Base-by-base conservation (phyloP, 1,140 invertebrate species). In the Aleiodes sp. region DNA sequence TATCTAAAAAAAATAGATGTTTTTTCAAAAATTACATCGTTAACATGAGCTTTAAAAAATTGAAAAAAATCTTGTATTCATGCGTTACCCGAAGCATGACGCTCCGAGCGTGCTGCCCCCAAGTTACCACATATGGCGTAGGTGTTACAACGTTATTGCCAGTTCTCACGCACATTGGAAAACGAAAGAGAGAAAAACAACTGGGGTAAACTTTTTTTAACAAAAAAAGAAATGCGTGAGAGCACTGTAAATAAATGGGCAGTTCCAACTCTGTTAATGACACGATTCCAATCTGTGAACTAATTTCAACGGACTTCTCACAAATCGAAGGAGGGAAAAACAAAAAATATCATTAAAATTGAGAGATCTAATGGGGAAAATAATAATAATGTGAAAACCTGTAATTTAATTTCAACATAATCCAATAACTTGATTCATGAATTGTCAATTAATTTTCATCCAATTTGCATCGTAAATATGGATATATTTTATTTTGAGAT, bases 61-160 rank as follows among this genome's bases (percentile, higher is more conserved):
- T n/a, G 16, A 16, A 52, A 16, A 52, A 52, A 52, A 52, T 52
- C 46, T 52, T 52, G 46, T 52, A 52, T 52, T 52, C 46, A 24
- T 21, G 46, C 46, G 46, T 21, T 52, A 52, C 46, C 46, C 46
- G n/a, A 52, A 52, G 46, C 46, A 52, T 52, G 46, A 52, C 46
- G 46, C 21, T 52, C 1, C 7, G 16, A 52, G 46, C 3, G 4
- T 14, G 1, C 9, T 16, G 10, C 2, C 10, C 21, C 16, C 19
- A 43, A 43, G 9, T 24, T 12, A 10, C 46, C 46, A 16, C 46
- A 52, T 52, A 52, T 52, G 46, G 46, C 46, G 46, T 52, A 52
- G 46, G 46, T 52, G 46, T 52, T 52, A 26, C 19, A 52, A 24
- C 19, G 46, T 52, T 52, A 52, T 52, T 52, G 46, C 46, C 46